Conservation (phyloP, 2,113 vertebrate genomes). For the Lepidothrix coronata region DNA sequence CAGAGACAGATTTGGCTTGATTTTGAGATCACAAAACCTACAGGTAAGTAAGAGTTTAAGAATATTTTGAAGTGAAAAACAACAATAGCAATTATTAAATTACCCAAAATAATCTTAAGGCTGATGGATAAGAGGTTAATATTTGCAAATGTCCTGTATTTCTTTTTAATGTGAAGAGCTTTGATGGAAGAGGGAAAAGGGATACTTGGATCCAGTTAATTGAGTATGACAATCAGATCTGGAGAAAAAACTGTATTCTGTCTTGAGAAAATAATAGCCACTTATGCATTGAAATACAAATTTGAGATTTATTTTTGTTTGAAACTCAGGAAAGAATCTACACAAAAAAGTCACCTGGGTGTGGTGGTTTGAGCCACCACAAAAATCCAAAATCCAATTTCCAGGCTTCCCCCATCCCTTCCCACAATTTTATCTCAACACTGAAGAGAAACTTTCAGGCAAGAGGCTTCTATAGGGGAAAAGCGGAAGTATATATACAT, state of each 20-base stretch:
- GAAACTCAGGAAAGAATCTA: not conserved
- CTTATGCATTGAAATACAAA: not conserved
- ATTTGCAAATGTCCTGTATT: not conserved
- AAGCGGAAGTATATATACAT: too few species aligned
- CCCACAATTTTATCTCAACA: too few species aligned
- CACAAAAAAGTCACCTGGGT: not conserved
- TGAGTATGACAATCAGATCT: not conserved
- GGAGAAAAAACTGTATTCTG: not conserved
- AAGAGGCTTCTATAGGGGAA: too few species aligned
- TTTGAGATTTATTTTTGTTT: not conserved
- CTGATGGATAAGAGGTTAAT: not conserved
- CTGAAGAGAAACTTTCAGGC: too few species aligned
- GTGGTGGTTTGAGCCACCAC: too few species aligned
- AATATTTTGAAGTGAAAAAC: not conserved
- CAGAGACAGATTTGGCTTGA: not conserved
- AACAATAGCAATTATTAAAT: not conserved
- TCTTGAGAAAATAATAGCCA: not conserved
- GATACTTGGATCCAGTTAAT: not conserved
- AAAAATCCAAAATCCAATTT: too few species aligned
- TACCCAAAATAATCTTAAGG: not conserved
- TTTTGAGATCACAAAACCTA: not conserved
- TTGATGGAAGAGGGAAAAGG: not conserved
- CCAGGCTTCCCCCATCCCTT: too few species aligned
- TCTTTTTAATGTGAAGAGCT: not conserved
- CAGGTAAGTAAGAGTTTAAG: not conserved